Evolutionary conservation across 23 tunicate species (phyloP).

Genomic region (Halocynthia aurantium): DNA sequence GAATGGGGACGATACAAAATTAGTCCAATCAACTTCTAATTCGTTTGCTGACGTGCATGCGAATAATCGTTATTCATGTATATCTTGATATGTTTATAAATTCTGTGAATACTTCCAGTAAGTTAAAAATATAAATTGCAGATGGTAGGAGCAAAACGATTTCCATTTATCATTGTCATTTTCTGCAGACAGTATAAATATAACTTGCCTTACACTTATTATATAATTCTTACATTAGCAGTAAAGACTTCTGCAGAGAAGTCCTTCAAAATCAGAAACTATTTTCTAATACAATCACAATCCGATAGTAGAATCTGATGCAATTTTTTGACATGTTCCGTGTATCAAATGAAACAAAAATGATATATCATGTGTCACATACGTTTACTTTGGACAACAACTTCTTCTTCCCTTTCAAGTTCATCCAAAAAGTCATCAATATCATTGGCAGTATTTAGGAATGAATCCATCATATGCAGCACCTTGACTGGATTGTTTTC

Average conservation of each 20-base stretch:
- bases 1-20: no score
- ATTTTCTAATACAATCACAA: not conserved
- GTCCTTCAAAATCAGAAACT: not conserved
- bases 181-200: not conserved
- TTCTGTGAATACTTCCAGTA: no score
- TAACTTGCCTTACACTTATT: not conserved
- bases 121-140: no score
- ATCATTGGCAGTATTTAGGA: slow-evolving; percentile 47
- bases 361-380: not conserved
- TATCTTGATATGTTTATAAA: no score
- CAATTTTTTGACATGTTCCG: not conserved
- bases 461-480: slow-evolving; percentile 27
- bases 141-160: no score
- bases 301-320: not conserved
- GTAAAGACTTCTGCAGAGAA: not conserved
- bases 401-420: slow-evolving; percentile 63
- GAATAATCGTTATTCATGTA: no score
- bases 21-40: no score
- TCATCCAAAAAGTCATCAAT: slow-evolving; percentile 70
- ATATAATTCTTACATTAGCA: no score
- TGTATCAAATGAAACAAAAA: not conserved
- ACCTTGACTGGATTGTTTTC: not conserved
- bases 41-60: no score
- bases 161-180: no score
- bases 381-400: no score